phyloP scores from a whole-genome alignment of 2,113 vertebrate genomes.

The Petaurus breviceps region DNA sequence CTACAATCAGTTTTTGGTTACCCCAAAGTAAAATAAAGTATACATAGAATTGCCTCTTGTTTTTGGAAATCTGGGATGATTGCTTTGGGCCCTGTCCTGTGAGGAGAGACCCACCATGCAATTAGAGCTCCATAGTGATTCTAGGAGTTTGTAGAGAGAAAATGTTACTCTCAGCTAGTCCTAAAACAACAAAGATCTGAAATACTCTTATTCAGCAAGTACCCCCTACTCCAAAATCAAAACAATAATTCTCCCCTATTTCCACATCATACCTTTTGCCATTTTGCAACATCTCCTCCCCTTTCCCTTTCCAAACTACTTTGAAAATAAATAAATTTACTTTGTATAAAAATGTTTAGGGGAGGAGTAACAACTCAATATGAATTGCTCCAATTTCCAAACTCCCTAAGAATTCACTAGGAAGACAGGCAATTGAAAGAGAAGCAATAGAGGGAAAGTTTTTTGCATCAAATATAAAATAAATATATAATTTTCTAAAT shows the following conservation, averaged over 20 bases:
- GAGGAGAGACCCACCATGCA: not conserved
- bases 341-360: not conserved
- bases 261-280: not conserved
- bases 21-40: not conserved
- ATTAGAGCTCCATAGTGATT: not conserved
- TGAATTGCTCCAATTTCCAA: not conserved
- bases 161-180: not conserved
- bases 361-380: not conserved
- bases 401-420: not conserved
- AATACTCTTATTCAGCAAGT: not conserved
- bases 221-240: not conserved
- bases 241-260: not conserved
- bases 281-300: not conserved
- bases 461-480: not conserved
- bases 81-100: not conserved
- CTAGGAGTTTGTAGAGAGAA: not conserved
- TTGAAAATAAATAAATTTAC: not conserved
- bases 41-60: not conserved
- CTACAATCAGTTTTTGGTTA: constrained; percentile 25
- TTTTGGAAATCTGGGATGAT: constrained; percentile 30
- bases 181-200: not conserved
- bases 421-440: not conserved
- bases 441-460: not conserved
- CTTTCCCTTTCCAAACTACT: not conserved
- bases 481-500: not conserved